Conservation (phyloP, 64 coral and sea anemone species). For the Acropora tenuis region DNA sequence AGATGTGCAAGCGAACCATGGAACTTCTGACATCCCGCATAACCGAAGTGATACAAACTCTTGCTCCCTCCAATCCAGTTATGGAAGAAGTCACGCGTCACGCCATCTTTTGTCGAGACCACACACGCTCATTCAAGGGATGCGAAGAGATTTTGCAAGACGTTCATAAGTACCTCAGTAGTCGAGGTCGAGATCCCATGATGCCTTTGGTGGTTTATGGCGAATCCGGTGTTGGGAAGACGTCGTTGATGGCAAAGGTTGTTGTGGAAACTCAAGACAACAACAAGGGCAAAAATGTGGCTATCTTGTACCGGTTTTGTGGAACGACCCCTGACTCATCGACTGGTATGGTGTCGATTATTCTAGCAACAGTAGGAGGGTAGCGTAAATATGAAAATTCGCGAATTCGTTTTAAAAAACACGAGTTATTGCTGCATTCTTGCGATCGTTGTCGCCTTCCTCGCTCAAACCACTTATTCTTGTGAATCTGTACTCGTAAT, state of each 20-base stretch:
- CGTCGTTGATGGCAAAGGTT: constrained; percentile 59
- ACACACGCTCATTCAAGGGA: constrained; percentile 39
- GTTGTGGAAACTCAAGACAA: constrained; percentile 41
- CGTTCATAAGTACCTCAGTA: constrained; percentile 23
- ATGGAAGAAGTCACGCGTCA: constrained; percentile 67
- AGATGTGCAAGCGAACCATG: constrained; percentile 48
- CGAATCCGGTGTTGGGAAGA: constrained; percentile 70
- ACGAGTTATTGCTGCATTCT: not conserved
- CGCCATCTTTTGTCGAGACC: constrained; percentile 57
- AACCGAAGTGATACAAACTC: constrained; percentile 21
- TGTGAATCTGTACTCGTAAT: too few relatives aligned
- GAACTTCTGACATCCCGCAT: constrained; percentile 27
- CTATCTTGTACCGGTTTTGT: constrained; percentile 61
- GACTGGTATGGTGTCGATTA: not conserved
- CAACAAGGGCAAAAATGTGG: constrained; percentile 8
- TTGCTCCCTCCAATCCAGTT: constrained; percentile 40
- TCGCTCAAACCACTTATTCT: too few relatives aligned
- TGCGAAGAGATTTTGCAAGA: constrained; percentile 32
- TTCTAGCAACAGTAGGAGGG: too few relatives aligned
- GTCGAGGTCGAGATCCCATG: not conserved
- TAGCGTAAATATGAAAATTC: too few relatives aligned
- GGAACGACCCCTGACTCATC: constrained; percentile 55
- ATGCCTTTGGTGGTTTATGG: constrained; percentile 63
- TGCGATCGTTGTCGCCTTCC: not conserved
- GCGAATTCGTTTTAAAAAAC: too few relatives aligned